phyloP scores from a whole-genome alignment of 2,113 vertebrate species.

The Canis aureus region DNA sequence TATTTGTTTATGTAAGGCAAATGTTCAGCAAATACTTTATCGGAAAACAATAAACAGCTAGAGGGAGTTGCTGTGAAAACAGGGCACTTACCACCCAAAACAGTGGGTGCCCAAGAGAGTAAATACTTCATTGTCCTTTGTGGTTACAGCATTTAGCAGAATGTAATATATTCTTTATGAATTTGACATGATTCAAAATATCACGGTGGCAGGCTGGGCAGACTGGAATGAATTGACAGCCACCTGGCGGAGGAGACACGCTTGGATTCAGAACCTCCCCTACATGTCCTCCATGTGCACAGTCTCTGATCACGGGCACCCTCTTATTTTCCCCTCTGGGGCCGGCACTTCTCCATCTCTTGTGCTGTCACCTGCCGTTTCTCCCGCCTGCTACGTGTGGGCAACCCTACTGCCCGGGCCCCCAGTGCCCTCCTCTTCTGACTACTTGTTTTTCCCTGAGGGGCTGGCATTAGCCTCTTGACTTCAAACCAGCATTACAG shows the following conservation, averaged over 20 bases:
- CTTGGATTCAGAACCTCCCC: not conserved
- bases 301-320: not conserved
- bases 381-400: not conserved
- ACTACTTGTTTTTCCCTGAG: not conserved
- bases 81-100: not conserved
- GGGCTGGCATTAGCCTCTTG: not conserved
- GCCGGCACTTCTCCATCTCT: not conserved
- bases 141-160: not conserved
- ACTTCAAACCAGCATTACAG: not conserved
- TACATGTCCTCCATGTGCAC: fast-evolving
- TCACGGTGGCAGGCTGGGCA: not conserved
- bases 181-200: not conserved
- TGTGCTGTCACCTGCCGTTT: not conserved
- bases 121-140: not conserved
- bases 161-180: constrained; percentile 28
- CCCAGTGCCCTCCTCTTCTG: not conserved
- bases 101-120: not conserved
- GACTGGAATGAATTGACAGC: not conserved
- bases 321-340: not conserved
- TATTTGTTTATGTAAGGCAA: constrained; percentile 72
- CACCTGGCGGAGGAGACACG: not conserved
- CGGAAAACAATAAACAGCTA: constrained; percentile 5
- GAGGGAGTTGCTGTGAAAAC: not conserved
- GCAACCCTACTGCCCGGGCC: no score
- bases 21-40: constrained; percentile 4